These are phyloP conservation scores for Gulo gulo DNA, from an alignment of 2,113 vertebrate species.

Conservation along the genomic window DNA sequence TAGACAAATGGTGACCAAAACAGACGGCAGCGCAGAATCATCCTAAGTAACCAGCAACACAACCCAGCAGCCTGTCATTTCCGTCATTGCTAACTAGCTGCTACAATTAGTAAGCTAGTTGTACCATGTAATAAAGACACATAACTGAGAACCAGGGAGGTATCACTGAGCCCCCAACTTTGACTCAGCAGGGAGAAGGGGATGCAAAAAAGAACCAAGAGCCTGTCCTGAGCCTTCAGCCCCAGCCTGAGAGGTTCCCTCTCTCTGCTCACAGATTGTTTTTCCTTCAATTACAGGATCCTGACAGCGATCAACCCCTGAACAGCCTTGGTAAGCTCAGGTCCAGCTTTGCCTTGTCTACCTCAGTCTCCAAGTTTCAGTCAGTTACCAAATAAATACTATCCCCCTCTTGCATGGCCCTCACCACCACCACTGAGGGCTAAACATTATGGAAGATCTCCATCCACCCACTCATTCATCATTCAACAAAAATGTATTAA, in stretches of 20 bases:
- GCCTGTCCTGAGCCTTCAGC: too few species aligned
- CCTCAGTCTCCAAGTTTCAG: background rate
- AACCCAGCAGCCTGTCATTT: background rate
- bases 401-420: too few species aligned
- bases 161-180: background rate
- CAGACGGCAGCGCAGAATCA: background rate
- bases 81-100: background rate
- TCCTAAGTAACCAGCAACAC: background rate
- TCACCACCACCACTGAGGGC: background rate
- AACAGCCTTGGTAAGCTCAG: constrained; percentile 75
- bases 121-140: background rate
- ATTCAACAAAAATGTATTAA: background rate
- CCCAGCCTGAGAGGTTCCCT: background rate
- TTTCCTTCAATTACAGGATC: constrained; percentile 80
- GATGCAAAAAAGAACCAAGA: background rate
- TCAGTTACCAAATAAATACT: background rate
- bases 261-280: fast-evolving
- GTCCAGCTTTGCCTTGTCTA: background rate
- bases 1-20: background rate
- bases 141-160: background rate
- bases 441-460: background rate
- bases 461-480: background rate
- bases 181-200: background rate
- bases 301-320: constrained; percentile 63
- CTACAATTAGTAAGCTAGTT: background rate